A percentile compares a stretch with the other conserved stretches of the same genome.
Evolutionary conservation across 1,140 invertebrate genomes (phyloP).

Genomic region (Pseudobourletiella spinata): DNA sequence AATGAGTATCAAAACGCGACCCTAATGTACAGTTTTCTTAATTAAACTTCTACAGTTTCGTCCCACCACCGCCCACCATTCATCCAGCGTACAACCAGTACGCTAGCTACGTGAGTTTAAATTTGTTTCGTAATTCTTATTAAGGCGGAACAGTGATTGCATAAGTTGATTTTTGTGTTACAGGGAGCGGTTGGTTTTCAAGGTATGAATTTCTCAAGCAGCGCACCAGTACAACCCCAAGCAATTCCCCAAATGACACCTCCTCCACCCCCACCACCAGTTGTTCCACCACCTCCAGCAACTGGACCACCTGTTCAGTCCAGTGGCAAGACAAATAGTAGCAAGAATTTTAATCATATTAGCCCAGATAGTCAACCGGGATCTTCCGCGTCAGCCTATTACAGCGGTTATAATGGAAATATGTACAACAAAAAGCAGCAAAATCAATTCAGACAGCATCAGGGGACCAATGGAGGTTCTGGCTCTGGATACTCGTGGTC

Average conservation of each 20-base stretch:
- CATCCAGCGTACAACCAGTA: background rate
- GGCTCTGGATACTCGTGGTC: background rate
- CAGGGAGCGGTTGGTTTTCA: slow-evolving; percentile 3
- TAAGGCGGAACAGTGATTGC: no score
- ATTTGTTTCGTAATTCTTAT: no score
- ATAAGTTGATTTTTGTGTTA: slow-evolving; percentile 2
- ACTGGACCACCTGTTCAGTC: background rate
- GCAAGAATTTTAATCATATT: background rate
- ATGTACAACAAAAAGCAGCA: background rate
- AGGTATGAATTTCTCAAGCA: slow-evolving; percentile 17
- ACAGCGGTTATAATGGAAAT: background rate
- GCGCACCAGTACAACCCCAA: background rate
- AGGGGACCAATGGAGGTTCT: background rate
- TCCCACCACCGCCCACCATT: no score
- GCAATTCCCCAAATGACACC: slow-evolving; percentile 17
- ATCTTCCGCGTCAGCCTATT: background rate
- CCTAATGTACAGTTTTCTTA: no score
- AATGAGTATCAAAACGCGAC: no score
- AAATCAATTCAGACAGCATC: background rate
- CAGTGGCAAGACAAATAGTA: slow-evolving; percentile 4
- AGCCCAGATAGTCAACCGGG: background rate
- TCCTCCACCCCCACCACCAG: background rate
- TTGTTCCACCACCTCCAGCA: background rate
- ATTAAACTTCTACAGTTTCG: no score
- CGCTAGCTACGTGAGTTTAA: background rate